Evolutionary conservation across 2,113 vertebrate species (phyloP), one percentile per base, ranked within the genome.

Genomic region (Coryphaenoides rupestris): DNA sequence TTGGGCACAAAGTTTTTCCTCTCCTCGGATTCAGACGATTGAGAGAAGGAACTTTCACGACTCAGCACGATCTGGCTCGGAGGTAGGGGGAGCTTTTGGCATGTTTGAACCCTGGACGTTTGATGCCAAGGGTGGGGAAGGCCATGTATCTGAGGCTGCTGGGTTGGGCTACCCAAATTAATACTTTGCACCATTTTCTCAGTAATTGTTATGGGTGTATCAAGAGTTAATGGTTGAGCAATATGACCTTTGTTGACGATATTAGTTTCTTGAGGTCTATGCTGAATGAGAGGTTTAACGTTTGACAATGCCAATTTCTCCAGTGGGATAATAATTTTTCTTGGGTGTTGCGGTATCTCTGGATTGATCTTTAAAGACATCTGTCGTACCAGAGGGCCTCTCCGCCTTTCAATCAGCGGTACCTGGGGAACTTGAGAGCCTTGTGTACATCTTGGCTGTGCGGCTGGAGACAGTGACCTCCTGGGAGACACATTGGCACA

Each of bases 311-410:
- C 73, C 66, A 75, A 12, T 66, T 87, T 86, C 63, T 92, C 91
- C 40, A 93, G 79, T 0, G 92, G 89, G 16, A 87, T 22, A 2
- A 80, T 66, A 0, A 75, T 76, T 80, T 92, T 92, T 9, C 73
- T 74, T 23, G 87, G 78, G 53, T 90, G 61, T 58, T 91, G 89
- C n/a, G 89, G 92, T 83, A 78, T 91, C 66, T 99, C 96, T 5
- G 93, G 89, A 72, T 92, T 84, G 66, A 98, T 94, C 79, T 94
- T 98, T 83, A 99, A 85, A 79, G 96, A 98, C 91, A 99, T 99
- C 33, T 98, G 97, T 16, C 94, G 91, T 57, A 96, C 92, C 70
- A 99, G 88, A 4, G 97, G 95, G 0, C 97, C 96, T 40, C 97
- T 92, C 71, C 97, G 93, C 65, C 97, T 92, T 86, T 99, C 97